Base-by-base conservation (phyloP, 2,113 vertebrate genomes). In the Cryptomyrus ogoouensis region DNA sequence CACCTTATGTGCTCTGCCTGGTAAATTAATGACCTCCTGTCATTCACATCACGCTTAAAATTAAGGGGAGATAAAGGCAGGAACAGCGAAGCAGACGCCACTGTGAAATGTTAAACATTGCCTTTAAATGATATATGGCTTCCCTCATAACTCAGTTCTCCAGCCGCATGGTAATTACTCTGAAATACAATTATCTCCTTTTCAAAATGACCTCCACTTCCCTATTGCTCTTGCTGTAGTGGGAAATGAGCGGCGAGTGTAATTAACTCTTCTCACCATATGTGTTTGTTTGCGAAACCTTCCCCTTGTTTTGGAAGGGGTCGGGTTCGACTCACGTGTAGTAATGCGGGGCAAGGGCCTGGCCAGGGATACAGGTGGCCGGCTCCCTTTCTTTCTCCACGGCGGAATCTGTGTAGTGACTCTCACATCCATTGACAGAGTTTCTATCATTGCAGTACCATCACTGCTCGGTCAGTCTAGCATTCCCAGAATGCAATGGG, bases 221-320 rank as follows among this genome's bases (percentile, higher is more conserved):
- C 50, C 53, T 88, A 88, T 56, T 58, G 87, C 50, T 88, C 50
- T 88, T 58, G n/a, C 31, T 62, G 50, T 56, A 88, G 35, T 42
- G 3, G 24, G n/a, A 58, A 58, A 52, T 27, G 17, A 87, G 49
- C 8, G 15, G 44, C 9, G 21, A 46, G 44, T 3, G 24, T 87
- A 35, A 87, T 35, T 52, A 49, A 10, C 47, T 35, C 12, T 35
- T 46, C 21, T 49, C 10, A 46, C 83, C 46, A 86, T 49, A n/a
- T 21, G 19, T 86, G 83, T 50, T 53, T 87, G 15, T 87, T 49
- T 87, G 46, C 2, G 12, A 12, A 52, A 87, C 49, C 27, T 52
- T 52, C 46, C 27, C n/a, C 85, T 35, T 87, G 83, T 52, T 84
- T 47, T 84, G 39, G 17, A 77, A 84, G 21, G 17, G 3, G 80